Evolutionary conservation across 2,113 vertebrate genomes (phyloP), one percentile per base, ranked within the genome.

Genomic region (Nerophis lumbriciformis): DNA sequence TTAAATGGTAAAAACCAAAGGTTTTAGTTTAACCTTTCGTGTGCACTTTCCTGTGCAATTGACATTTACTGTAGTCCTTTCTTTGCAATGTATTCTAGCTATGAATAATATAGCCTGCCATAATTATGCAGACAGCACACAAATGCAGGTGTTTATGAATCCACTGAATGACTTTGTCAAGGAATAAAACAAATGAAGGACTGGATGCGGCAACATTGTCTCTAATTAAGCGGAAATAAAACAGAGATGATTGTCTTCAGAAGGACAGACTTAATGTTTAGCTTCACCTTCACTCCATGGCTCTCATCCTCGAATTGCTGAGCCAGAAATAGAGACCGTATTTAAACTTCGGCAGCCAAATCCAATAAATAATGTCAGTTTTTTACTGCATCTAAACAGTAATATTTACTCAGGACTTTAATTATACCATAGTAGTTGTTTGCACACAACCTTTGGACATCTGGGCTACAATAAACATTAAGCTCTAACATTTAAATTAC

Each of bases 231-330:
- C 1, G n/a, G 15, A 57, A 19, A 44, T 57, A 19, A 44, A 57
- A 57, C 36, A 0, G 54, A 42, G 37, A 16, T 39, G 16, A 19
- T 56, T 57, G 54, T 44, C 38, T 57, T 57, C 54, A 19, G 54
- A 57, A 42, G 54, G 54, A 57, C 54, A 1, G 8, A 21, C 54
- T 6, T 19, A 44, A 57, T 57, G 38, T 44, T 57, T 57, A 35
- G 38, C 54, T 35, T 57, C 54, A 57, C 54, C 54, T 57, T 57
- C 38, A 57, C 54, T 57, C 8, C n/a, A 9, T 16, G n/a, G n/a
- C 54, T 56, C 15, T 42, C 54, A 44, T 57, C 38, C 42, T 0
- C 38, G n/a, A 28, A 19, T 10, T 57, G 38, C 19, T 9, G 9
- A 44, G 38, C n/a, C 37, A 44, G 7, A 21, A 57, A 57, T 19